Evolutionary conservation across 2,113 vertebrate genomes (phyloP), one percentile per base, ranked within the genome.

Genomic region (Leptobrachium leishanense): DNA sequence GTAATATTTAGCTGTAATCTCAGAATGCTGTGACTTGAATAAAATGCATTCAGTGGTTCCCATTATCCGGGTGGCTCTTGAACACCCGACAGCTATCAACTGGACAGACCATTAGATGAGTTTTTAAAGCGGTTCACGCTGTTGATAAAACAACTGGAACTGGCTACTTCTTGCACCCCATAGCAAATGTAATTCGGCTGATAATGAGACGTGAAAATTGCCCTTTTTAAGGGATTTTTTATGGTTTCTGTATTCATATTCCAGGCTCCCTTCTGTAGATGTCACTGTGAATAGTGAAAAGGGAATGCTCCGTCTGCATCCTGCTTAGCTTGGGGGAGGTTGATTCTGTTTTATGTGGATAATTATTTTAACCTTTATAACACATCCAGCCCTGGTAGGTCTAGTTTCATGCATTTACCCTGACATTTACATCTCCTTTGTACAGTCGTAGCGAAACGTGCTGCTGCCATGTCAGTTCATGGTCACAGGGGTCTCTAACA

Each of bases 361-460:
- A 92, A 94, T 94, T 93, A 92, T 86, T 80, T 88, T 92, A 91
- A 93, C 92, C 89, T 94, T 92, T 92, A 84, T 91, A 90, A 91
- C 89, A 86, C 83, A 89, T 88, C 84, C 75, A 86, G 87, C 85
- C 73, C 65, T 83, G 88, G 86, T 77, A 85, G 87, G 87, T 84
- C 88, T 84, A 88, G 87, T 88, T 91, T 91, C 86, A 89, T 0
- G 2, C 87, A 85, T 87, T 88, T 91, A 81, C 87, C 84, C 88
- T 90, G 86, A 85, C 85, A 87, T 90, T 91, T 90, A 89, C 81
- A 85, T 88, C 88, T 87, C 87, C 87, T 90, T 90, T 85, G 15
- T 74, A 81, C 72, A 81, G 78, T 59, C 74, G 83, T 82, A 84
- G 82, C 70, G 65, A 76, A 88, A 88, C 88, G 83, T 84, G 76